Evolutionary conservation across 1,140 invertebrate genomes (phyloP), one percentile per base, ranked within the genome.

Genomic region (Wasmannia auropunctata): DNA sequence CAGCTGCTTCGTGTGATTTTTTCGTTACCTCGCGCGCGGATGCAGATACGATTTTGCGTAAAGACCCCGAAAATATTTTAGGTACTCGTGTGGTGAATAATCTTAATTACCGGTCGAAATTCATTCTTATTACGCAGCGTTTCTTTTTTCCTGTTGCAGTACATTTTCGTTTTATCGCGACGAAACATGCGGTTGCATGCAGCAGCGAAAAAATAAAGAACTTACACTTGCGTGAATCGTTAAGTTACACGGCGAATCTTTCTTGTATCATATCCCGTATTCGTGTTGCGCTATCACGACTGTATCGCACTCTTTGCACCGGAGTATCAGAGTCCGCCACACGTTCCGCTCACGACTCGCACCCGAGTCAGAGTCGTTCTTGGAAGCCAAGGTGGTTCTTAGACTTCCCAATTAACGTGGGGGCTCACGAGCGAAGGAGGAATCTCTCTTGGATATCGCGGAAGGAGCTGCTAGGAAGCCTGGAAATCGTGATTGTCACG

Each of bases 401-500:
- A 65, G 83, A 65, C 60, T 65, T 19, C 22, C 83, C 83, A 79
- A 85, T 85, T 85, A 85, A 77, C 70, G 72, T 77, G 74, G 25
- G n/a, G 25, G 31, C 43, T 76, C 70, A 51, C 46, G 72, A 77
- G 46, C 34, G 43, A 63, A 49, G n/a, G n/a, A 49, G 58, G 58
- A 46, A 85, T 62, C 74, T 85, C 56, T 49, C 11, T 31, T 40
- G 25, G 70, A 63, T 85, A 75, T 85, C 74, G 74, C 70, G 83
- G 83, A 77, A 85, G 83, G 31, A 63, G 70, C 4, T 28, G 56
- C 79, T 58, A 74, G 67, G 65, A 83, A 83, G 83, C 60, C 56
- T 83, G 65, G 80, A 70, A 86, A 84, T 83, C 80, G 76, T 69
- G 63, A 86, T 81, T 72, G 85, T 84, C 67, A 86, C 77, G 85